These are phyloP conservation scores for Oreochromis mossambicus DNA, from an alignment of 2,797 vertebrate species.

Conservation along the genomic window DNA sequence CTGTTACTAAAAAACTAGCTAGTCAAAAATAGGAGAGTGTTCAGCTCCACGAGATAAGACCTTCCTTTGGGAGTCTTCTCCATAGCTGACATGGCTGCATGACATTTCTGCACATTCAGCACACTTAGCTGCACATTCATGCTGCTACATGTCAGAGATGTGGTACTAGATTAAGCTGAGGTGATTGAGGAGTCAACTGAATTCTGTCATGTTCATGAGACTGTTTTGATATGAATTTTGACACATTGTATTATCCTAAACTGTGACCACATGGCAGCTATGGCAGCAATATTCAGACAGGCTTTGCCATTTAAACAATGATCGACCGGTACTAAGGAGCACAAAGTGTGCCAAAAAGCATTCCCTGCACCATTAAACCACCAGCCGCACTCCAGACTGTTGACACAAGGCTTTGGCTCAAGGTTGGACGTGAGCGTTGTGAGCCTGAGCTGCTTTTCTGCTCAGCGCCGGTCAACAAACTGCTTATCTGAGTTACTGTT, in stretches of 20 bases:
- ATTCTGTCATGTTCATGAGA: fast-evolving
- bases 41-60: background rate
- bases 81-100: background rate
- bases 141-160: background rate
- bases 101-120: background rate
- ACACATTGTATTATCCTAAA: background rate
- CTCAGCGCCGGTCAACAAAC: background rate
- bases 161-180: background rate
- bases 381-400: background rate
- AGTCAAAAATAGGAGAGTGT: fast-evolving
- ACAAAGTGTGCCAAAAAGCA: background rate
- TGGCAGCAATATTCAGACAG: background rate
- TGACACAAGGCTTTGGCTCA: background rate
- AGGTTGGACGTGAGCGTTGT: background rate
- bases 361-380: background rate
- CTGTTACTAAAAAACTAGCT: background rate
- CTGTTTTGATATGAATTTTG: background rate
- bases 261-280: background rate
- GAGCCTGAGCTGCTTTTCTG: background rate
- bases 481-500: background rate
- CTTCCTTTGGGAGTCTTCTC: background rate
- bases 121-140: background rate
- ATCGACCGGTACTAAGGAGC: background rate
- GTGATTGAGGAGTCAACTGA: background rate
- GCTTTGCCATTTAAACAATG: background rate